A percentile compares a stretch with the other conserved stretches of the same genome.
Evolutionary conservation across 2,888 invertebrate genomes (phyloP).

Genomic region (Steinernema carpocapsae): DNA sequence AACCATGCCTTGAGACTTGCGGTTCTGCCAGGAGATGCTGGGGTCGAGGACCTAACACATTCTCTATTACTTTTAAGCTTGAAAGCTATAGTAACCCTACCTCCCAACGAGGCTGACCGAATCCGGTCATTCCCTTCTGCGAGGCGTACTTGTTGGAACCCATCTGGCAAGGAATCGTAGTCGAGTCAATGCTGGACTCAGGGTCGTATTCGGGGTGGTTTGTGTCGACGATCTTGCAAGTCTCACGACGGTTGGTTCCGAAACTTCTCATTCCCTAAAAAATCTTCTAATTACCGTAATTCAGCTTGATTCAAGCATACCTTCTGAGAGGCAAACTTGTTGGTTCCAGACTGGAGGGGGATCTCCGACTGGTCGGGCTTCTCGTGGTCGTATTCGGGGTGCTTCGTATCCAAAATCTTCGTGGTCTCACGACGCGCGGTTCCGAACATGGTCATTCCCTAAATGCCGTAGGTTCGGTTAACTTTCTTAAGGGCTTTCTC

Average conservation of each 20-base stretch:
- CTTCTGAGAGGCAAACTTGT: constrained; percentile 66
- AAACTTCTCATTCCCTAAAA: constrained; percentile 69
- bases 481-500: not conserved
- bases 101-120: constrained; percentile 69
- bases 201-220: constrained; percentile 68
- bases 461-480: too few relatives aligned
- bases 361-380: constrained; percentile 67
- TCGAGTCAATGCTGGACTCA: constrained; percentile 64
- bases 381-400: constrained; percentile 69
- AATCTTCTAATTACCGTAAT: too few relatives aligned
- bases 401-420: constrained; percentile 68
- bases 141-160: constrained; percentile 68
- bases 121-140: constrained; percentile 67
- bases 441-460: constrained; percentile 68
- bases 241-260: constrained; percentile 69
- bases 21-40: constrained; percentile 66
- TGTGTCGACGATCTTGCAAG: constrained; percentile 67
- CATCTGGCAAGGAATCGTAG: constrained; percentile 64
- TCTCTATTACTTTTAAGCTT: not conserved
- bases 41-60: constrained; percentile 58
- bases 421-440: constrained; percentile 69
- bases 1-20: constrained; percentile 68
- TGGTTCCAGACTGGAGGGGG: constrained; percentile 68
- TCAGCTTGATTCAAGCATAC: too few relatives aligned
- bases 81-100: constrained; percentile 43